Percentiles rank a stretch among this genome's conserved stretches.
Conservation (phyloP, 2,888 invertebrate species). For the Cosmia trapezina region DNA sequence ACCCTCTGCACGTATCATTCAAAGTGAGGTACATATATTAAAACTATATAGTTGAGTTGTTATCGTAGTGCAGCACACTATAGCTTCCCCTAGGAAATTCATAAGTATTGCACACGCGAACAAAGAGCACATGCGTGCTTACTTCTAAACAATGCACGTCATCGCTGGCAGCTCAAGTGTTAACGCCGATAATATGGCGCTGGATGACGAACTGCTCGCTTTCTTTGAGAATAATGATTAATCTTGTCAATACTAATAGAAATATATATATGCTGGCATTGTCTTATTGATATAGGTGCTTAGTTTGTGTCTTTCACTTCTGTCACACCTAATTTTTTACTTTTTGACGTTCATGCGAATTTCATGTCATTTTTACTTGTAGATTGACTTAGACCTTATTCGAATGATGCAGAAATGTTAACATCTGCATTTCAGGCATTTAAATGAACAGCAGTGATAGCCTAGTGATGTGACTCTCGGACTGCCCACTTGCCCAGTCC, state of each 20-base stretch:
- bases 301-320: background rate
- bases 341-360: too few relatives aligned
- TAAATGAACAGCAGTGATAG: too few relatives aligned
- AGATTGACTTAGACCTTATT: background rate
- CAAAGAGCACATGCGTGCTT: conserved; percentile 86
- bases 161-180: conserved; percentile 83
- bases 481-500: too few relatives aligned
- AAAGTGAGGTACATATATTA: conserved; percentile 53
- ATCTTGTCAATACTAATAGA: background rate
- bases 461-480: too few relatives aligned
- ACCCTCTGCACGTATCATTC: conserved; percentile 40
- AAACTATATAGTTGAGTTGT: conserved; percentile 75
- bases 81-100: conserved; percentile 85
- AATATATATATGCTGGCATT: background rate
- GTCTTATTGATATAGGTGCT: background rate
- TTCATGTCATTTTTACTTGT: background rate
- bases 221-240: conserved; percentile 6
- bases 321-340: background rate
- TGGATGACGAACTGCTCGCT: conserved; percentile 36
- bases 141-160: conserved; percentile 86
- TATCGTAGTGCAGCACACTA: conserved; percentile 78
- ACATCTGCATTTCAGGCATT: background rate
- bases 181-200: conserved; percentile 80
- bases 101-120: conserved; percentile 85
- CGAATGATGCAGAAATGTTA: background rate